Percentiles rank a stretch among this genome's conserved stretches.
Conservation (phyloP, 2,888 invertebrate genomes). For the Tridacna gigas region DNA sequence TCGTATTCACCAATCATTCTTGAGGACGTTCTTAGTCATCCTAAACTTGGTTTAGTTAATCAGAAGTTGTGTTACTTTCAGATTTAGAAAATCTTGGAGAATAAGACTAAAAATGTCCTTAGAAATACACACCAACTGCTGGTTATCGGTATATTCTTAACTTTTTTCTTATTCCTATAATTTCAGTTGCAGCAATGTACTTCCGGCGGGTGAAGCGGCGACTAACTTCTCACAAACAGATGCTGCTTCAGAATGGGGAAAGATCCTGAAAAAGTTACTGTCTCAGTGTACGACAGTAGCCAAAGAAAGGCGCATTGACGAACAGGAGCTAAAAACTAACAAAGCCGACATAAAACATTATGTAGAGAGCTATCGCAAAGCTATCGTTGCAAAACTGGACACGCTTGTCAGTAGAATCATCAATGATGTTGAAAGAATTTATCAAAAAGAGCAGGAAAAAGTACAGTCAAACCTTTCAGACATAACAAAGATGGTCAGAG, state of each 20-base stretch:
- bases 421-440: slow-evolving; percentile 26
- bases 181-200: slow-evolving; percentile 7
- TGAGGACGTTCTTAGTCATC: no score
- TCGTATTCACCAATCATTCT: no score
- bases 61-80: no score
- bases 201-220: slow-evolving; percentile 8
- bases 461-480: slow-evolving; percentile 27
- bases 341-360: slow-evolving; percentile 35
- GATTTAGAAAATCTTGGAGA: no score
- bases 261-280: slow-evolving; percentile 20
- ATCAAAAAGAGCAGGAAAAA: slow-evolving; percentile 30
- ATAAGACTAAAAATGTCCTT: no score
- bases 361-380: slow-evolving; percentile 28
- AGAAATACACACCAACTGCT: no score
- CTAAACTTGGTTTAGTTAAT: no score
- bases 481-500: slow-evolving; percentile 19
- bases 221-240: slow-evolving; percentile 15
- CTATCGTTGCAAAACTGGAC: slow-evolving; percentile 41
- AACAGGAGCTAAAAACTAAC: slow-evolving; percentile 35
- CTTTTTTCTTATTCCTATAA: no score
- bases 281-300: slow-evolving; percentile 36
- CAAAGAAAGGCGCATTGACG: slow-evolving; percentile 36
- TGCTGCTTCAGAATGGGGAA: slow-evolving; percentile 7
- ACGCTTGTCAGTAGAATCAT: slow-evolving; percentile 19
- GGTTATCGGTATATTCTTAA: no score